Evolutionary conservation across 2,888 invertebrate genomes (phyloP), one percentile per base, ranked within the genome.

Genomic region (Nymphalis polychloros): DNA sequence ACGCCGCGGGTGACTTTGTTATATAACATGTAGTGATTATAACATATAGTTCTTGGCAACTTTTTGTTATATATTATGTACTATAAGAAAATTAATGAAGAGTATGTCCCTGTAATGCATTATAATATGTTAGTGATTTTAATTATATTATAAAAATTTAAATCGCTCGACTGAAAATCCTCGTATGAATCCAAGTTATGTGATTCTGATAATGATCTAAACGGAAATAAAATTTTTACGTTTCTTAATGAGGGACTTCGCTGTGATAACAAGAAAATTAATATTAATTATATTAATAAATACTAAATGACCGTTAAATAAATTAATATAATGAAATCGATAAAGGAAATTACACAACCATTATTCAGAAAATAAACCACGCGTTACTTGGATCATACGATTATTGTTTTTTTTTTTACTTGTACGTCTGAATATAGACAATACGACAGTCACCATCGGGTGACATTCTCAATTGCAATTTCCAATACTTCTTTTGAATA

Each of bases 341-440:
- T 68, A 65, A 49, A 71, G 53, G 47, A 49, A 63, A 73, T 77
- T 75, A 65, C 74, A 72, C 73, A 71, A 76, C 64, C 64, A 74
- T 77, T 77, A 73, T 76, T 74, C 70, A 73, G 69, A 70, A 71
- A 76, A 57, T 46, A 73, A 67, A 70, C 64, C 70, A 74, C 71
- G 71, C 69, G 65, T 65, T 68, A 41, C 60, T 53, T 27, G 62
- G 57, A 73, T 74, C 68, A 57, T 66, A 60, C 59, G 72, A 65
- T 73, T 73, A 61, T 72, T 67, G 62, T 72, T 73, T 67, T 69
- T 70, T n/a, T 46, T 63, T 55, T 57, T 41, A 53, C 16, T 53
- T 7, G 19, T n/a, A 57, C 35, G 57, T 35, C 35, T 57, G 35
- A 20, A 4, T 19, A 17, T 41, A 10, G 57, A n/a, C 13, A 57